Base-by-base conservation (phyloP, 2,888 invertebrate species). In the Polyommatus iphigenia region DNA sequence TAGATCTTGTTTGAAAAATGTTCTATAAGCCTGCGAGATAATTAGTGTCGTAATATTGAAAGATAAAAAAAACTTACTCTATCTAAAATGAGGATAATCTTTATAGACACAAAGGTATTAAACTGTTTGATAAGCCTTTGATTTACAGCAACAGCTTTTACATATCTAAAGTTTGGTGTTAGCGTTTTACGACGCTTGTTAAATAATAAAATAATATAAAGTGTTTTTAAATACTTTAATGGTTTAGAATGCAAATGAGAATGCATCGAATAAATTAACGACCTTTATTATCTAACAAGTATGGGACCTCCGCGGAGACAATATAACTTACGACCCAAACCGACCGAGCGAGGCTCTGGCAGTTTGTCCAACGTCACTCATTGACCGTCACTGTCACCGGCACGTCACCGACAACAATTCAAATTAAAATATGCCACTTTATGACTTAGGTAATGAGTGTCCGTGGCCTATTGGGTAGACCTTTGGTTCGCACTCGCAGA, bases 181-280 rank as follows among this genome's bases (percentile, higher is more conserved):
- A 50, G 24, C 29, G 2, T 75, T 75, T 75, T 54, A 54, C 75
- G 75, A 75, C 54, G 29, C 54, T 50, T 59, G 41, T 77, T 67
- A 76, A 32, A 76, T 57, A 50, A n/a, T 59, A 76, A 57, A 72
- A 57, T 59, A 72, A 15, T 41, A 67, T 77, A 77, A 77, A 71
- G 54, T 62, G 32, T 72, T 75, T 75, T 41, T 77, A 41, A 76
- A 36, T 72, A 72, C 72, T 67, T 29, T 67, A 67, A 67, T 67
- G 67, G 67, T 2, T 15, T 18, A 29, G 67, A 67, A 67, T 67
- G 67, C 67, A 67, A 67, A 67, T 67, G 67, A 67, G 67, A 67
- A 67, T 67, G 67, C 67, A 67, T 32, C 67, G 67, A 32, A 67
- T 67, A 18, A 67, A 67, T 67, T 67, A 67, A 67, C 67, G 29